These are phyloP conservation scores for Chrysocyon brachyurus DNA, from an alignment of 2,797 vertebrate species.

Conservation along the genomic window DNA sequence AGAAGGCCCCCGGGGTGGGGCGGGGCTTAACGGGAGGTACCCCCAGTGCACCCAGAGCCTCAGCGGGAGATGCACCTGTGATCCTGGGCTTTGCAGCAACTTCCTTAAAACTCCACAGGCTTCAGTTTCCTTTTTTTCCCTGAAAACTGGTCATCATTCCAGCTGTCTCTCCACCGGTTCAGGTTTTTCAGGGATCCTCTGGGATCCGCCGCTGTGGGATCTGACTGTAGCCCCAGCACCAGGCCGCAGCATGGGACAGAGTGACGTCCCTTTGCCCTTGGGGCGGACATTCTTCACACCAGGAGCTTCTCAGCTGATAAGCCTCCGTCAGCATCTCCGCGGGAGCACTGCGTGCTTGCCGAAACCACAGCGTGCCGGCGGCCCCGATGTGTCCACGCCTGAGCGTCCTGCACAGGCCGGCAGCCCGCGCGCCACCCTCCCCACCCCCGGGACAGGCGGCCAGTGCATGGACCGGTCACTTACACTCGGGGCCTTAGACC, in stretches of 20 bases:
- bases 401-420: accelerated
- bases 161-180: accelerated
- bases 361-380: accelerated
- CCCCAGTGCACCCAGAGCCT: accelerated
- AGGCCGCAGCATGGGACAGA: accelerated
- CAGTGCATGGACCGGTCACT: background rate
- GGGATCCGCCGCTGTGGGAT: accelerated
- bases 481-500: background rate
- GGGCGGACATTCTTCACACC: accelerated
- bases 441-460: background rate
- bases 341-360: background rate
- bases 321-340: accelerated
- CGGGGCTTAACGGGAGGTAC: accelerated
- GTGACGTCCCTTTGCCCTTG: accelerated
- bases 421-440: accelerated
- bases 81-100: background rate
- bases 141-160: accelerated
- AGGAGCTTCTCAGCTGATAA: accelerated
- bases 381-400: accelerated
- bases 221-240: accelerated
- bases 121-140: background rate
- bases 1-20: background rate
- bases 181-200: background rate
- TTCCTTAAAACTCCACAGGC: background rate
- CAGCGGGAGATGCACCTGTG: accelerated